Evolutionary conservation across 1,140 invertebrate genomes (phyloP), one percentile per base, ranked within the genome.

Genomic region (Macrosteles quadrilineatus): DNA sequence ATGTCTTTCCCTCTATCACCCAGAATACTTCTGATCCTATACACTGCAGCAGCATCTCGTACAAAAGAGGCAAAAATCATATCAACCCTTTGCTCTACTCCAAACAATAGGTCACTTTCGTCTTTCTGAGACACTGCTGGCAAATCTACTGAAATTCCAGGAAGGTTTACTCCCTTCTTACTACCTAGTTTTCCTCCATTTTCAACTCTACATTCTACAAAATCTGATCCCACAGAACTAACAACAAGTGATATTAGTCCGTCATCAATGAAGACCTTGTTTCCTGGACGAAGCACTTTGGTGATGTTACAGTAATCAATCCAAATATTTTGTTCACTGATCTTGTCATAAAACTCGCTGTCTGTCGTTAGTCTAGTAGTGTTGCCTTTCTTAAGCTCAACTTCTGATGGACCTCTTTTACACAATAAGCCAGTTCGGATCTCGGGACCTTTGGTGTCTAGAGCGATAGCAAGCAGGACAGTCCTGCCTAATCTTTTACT

Each of bases 11-110:
- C 98, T 78, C 95, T 89, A 65, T 96, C 92, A 40, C 96, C 87
- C 81, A 99, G 84, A 76, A 98, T 91, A 47, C 83, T 79, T 31
- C 95, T 87, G 73, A 99, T 98, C 80, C 97, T 93, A 3, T 87
- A 81, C 9, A 99, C 85, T 45, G 95, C 97, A 0, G 86, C 86
- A 32, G 93, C 97, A 81, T 96, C 92, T 74, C 98, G 87, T 77
- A 99, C 99, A 81, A 99, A 99, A 0, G 97, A 99, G 0, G 97
- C 98, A 81, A 99, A 99, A 68, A 99, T 88, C 90, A 99, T 99
- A 77, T 99, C 98, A 19, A 99, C 86, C 36, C 90, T 91, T 80
- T 98, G 94, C 74, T 98, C 93, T 11, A 99, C 93, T 71, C 96
- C 98, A 79, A 99, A 99, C 67, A 88, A 80, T 43, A 99, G 83